Conservation (phyloP, 1,140 invertebrate genomes). For the Chrysomallon squamiferum region DNA sequence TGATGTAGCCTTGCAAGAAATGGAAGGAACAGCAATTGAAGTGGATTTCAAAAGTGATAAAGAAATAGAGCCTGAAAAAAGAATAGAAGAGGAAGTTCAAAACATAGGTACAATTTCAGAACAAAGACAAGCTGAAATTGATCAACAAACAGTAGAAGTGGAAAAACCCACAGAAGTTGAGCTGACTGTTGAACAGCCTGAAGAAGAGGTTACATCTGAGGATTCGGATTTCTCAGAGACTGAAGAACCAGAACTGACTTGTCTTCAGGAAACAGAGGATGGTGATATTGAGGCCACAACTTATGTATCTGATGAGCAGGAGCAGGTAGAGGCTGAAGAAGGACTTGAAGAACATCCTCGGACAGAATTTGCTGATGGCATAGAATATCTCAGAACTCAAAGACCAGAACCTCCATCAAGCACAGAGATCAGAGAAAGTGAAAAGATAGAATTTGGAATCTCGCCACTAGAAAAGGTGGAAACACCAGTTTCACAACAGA, state of each 20-base stretch:
- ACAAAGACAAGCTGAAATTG: constrained; percentile 33
- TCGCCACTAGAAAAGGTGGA: too few relatives aligned
- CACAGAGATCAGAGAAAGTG: constrained; percentile 19
- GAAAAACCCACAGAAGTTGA: constrained; percentile 4
- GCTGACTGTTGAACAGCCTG: constrained; percentile 20
- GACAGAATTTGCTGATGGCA: too few relatives aligned
- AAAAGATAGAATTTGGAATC: constrained; percentile 46
- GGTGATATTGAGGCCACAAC: neutral
- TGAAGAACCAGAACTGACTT: neutral
- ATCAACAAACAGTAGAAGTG: neutral
- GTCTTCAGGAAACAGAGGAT: neutral
- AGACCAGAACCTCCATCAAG: too few relatives aligned
- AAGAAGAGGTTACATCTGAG: constrained; percentile 22
- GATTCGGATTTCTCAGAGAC: neutral
- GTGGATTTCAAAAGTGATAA: constrained; percentile 57
- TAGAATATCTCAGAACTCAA: too few relatives aligned
- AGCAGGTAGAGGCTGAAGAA: too few relatives aligned
- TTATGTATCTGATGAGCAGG: neutral
- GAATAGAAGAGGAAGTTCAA: neutral
- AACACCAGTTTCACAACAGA: too few relatives aligned
- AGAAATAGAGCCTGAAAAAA: neutral
- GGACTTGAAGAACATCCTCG: too few relatives aligned
- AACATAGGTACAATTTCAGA: constrained; percentile 5
- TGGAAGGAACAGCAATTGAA: constrained; percentile 55
- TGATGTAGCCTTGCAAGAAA: constrained; percentile 13